Conservation (phyloP, 2,113 vertebrate species). For the Misgurnus mizolepis region DNA sequence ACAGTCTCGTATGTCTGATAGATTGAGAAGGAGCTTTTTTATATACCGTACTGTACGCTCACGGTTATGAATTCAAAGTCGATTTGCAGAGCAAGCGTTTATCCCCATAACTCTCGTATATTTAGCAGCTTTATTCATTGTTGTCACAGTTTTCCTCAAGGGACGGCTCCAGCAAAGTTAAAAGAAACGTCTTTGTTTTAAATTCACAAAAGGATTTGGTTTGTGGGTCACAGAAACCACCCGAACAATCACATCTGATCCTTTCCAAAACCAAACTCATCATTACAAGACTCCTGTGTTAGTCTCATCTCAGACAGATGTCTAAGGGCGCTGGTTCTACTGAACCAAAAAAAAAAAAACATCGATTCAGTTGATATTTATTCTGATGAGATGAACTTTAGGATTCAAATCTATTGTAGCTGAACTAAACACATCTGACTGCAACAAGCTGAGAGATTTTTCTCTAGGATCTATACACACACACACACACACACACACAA, state of each 20-base stretch:
- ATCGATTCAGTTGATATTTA: background rate
- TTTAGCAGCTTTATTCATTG: conserved; percentile 66
- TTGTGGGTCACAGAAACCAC: conserved; percentile 70
- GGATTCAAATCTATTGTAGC: background rate
- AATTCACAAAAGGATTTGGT: conserved; percentile 59
- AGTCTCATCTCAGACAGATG: background rate
- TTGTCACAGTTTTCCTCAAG: conserved; percentile 63
- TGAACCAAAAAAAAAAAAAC: background rate
- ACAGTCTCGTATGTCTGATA: too few species aligned
- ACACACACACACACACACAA: background rate
- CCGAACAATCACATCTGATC: background rate
- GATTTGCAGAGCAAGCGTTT: background rate
- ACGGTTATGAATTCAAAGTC: too few species aligned
- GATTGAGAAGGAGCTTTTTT: too few species aligned
- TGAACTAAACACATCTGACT: conserved; percentile 32
- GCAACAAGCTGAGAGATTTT: background rate
- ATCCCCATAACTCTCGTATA: conserved; percentile 63
- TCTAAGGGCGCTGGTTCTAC: background rate
- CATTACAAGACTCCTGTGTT: too few species aligned
- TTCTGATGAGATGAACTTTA: background rate
- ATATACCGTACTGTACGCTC: too few species aligned
- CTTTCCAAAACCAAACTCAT: background rate
- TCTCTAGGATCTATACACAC: conserved; percentile 3
- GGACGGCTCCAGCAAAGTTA: conserved; percentile 50
- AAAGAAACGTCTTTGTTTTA: conserved; percentile 49